Evolutionary conservation across 2,113 vertebrate species (phyloP).

Genomic region (Tor tambroides): DNA sequence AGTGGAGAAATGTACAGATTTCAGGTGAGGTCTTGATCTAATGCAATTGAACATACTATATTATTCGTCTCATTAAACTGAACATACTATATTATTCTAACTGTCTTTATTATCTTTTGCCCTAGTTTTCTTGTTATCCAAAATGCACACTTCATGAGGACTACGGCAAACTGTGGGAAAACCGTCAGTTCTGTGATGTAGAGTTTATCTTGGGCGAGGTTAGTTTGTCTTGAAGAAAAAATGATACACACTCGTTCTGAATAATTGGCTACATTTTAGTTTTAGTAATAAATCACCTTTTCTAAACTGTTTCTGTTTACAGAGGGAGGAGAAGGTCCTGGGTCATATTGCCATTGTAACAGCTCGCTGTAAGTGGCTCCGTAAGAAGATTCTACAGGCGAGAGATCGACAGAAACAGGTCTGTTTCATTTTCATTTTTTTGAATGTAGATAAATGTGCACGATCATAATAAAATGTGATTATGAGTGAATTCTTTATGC

Average conservation of each 20-base stretch:
- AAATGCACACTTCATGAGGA: conserved; percentile 99
- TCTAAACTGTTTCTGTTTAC: conserved; percentile 39
- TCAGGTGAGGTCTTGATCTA: conserved; percentile 78
- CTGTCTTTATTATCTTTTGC: neutral
- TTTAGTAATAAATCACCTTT: neutral
- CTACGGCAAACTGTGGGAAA: conserved; percentile 95
- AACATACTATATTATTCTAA: neutral
- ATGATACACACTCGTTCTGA: neutral
- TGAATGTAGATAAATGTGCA: no score
- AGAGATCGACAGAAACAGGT: conserved; percentile 89
- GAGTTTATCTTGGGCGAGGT: conserved; percentile 98
- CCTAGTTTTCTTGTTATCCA: conserved; percentile 95
- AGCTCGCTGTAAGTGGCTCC: conserved; percentile 94
- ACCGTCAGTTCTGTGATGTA: conserved; percentile 96
- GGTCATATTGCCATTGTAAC: conserved; percentile 95
- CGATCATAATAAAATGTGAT: no score
- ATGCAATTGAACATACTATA: neutral
- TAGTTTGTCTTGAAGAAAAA: conserved; percentile 49
- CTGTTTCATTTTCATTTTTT: neutral
- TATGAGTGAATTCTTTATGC: no score
- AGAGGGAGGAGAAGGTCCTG: conserved; percentile 93
- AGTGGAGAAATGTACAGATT: conserved; percentile 99
- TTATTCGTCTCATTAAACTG: neutral
- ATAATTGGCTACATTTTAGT: neutral
- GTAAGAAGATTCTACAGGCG: conserved; percentile 94